A percentile compares a stretch with the other conserved stretches of the same genome.
phyloP scores from a whole-genome alignment of 2,113 vertebrate species.

The Limanda limanda region DNA sequence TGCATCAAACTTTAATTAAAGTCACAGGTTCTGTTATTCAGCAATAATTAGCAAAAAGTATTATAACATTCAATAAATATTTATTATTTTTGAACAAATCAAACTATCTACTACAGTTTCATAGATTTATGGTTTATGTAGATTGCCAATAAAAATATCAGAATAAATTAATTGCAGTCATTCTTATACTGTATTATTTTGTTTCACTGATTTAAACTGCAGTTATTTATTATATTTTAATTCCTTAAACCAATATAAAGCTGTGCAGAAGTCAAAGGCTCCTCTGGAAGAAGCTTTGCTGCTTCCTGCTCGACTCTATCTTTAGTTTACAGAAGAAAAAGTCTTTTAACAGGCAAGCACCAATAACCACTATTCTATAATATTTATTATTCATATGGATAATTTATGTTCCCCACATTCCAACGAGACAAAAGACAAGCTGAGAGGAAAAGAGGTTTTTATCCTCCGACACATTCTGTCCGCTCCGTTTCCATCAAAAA shows the following conservation, averaged over 20 bases:
- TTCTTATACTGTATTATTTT: too few relatives aligned
- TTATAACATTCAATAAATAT: background rate
- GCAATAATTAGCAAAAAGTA: slow-evolving; percentile 15
- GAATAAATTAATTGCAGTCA: too few relatives aligned
- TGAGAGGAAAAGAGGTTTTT: slow-evolving; percentile 37
- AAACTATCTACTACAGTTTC: too few relatives aligned
- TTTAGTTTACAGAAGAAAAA: background rate
- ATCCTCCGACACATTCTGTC: slow-evolving; percentile 14
- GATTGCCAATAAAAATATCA: too few relatives aligned
- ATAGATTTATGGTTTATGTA: too few relatives aligned
- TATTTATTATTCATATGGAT: slow-evolving; percentile 59
- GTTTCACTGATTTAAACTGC: background rate
- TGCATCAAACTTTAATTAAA: slow-evolving; percentile 2
- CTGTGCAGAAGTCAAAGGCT: background rate
- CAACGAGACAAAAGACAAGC: slow-evolving; percentile 33
- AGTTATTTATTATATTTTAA: background rate
- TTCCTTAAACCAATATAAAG: too few relatives aligned
- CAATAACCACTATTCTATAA: slow-evolving; percentile 29
- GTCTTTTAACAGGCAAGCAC: background rate
- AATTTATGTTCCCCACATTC: slow-evolving; percentile 49
- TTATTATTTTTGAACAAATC: too few relatives aligned
- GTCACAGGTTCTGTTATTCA: slow-evolving; percentile 5
- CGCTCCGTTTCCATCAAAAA: slow-evolving; percentile 63
- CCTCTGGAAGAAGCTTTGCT: too few relatives aligned
- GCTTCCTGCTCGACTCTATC: background rate